Base-by-base conservation (phyloP, 1,140 invertebrate genomes). In the Achroia grisella region DNA sequence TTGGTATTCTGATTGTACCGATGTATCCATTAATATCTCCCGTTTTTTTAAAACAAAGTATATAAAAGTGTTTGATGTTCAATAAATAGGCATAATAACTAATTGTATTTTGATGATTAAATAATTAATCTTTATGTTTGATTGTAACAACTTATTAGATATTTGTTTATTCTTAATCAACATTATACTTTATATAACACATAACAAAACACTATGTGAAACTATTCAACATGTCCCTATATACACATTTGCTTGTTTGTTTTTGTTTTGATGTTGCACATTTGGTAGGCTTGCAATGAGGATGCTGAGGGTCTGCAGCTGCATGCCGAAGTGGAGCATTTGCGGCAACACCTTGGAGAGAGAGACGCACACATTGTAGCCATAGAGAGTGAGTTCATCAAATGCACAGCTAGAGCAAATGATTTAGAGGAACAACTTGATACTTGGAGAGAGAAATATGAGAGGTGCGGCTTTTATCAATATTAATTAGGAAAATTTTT, bases 371-470 rank as follows among this genome's bases (percentile, higher is more conserved):
- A 96, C 56, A 94, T 97, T 60, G 89, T 94, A 43, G 92, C 90
- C 54, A 91, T 97, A 89, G 95, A 97, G 74, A 91, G 92, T 0
- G 93, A 94, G 60, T 95, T 96, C 75, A 86, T 95, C 17, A 91
- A 92, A 45, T 92, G 94, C 69, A 92, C 91, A 5, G 89, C 94
- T 44, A 92, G 93, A 58, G 86, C 92, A 58, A 89, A 91, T 15
- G 93, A 95, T 42, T 86, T 96, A 30, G 92, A 92, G 65, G 95
- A 97, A 55, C 95, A 97, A 78, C 82, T 97, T 39, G 71, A 91
- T 42, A 93, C 93, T 58, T 96, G 95, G 91, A 92, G 96, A 71
- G 95, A 97, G 62, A 96, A 97, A 88, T 97, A 97, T 89, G 93
- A 94, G 75, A 91, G 93, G 92, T 23, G 17, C 17, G 6, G 17